phyloP scores from a whole-genome alignment of 2,797 vertebrate species.

The Typhlichthys subterraneus region DNA sequence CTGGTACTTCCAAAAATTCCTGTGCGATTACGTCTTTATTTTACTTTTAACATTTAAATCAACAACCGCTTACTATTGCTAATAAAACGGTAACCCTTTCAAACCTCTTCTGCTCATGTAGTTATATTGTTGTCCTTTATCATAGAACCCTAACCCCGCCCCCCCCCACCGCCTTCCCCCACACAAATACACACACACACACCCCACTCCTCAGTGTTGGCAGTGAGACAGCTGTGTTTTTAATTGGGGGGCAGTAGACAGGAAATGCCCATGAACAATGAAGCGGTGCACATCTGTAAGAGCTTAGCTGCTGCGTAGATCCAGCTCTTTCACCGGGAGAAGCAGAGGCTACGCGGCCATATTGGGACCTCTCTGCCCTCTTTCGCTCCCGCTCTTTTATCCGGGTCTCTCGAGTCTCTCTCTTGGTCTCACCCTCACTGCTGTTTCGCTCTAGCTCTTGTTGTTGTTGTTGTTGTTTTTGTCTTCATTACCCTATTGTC shows the following conservation, averaged over 20 bases:
- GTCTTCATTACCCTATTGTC: not conserved
- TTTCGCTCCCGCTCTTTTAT: slow-evolving; percentile 5
- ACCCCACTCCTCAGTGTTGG: not conserved
- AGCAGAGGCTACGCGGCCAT: slow-evolving; percentile 24
- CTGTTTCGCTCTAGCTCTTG: not conserved
- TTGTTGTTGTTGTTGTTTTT: slow-evolving; percentile 8
- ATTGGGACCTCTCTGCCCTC: slow-evolving; percentile 30
- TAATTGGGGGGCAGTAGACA: slow-evolving; percentile 58
- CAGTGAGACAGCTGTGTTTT: not conserved
- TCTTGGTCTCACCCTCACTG: not conserved
- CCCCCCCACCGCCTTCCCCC: no score
- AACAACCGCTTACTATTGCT: no score
- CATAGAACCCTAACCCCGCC: no score
- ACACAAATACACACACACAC: no score
- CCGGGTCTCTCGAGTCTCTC: slow-evolving; percentile 5
- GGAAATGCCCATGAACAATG: slow-evolving; percentile 78
- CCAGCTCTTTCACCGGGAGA: slow-evolving; percentile 42
- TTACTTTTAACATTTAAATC: no score
- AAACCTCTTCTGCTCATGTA: no score
- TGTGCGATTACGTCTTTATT: no score
- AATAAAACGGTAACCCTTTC: no score
- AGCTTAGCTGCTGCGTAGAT: slow-evolving; percentile 73
- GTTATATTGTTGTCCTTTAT: no score
- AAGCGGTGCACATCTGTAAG: slow-evolving; percentile 79
- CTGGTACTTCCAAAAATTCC: no score